Percentiles rank a stretch among this genome's conserved stretches.
These are phyloP conservation scores for Streblospio benedicti DNA, from an alignment of 1,140 invertebrate genomes.

Conservation along the genomic window DNA sequence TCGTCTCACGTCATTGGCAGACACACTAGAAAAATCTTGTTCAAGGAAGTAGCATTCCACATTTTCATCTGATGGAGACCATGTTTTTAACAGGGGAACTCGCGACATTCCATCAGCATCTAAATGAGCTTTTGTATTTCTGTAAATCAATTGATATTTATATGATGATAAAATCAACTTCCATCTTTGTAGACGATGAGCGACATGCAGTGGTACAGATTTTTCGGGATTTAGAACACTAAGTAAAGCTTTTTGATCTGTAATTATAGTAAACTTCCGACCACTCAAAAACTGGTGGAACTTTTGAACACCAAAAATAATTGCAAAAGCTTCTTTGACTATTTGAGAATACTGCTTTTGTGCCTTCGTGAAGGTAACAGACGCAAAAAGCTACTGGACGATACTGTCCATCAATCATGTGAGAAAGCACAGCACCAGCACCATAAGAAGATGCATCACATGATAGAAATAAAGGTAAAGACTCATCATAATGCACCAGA, in stretches of 20 bases:
- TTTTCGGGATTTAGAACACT: conserved; percentile 32
- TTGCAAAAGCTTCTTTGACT: conserved; percentile 49
- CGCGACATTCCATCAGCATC: conserved; percentile 5
- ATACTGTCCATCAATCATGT: conserved; percentile 43
- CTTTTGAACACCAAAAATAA: conserved; percentile 43
- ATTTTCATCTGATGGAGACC: too few relatives aligned
- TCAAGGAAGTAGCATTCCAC: too few relatives aligned
- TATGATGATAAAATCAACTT: conserved; percentile 18
- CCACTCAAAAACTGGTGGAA: conserved; percentile 49
- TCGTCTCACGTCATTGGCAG: too few relatives aligned
- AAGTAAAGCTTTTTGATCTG: conserved; percentile 45
- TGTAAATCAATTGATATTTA: conserved; percentile 19
- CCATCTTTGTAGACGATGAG: conserved; percentile 24
- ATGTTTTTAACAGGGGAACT: too few relatives aligned
- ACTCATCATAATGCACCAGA: conserved; percentile 39
- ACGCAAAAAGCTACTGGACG: conserved; percentile 47
- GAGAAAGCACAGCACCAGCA: conserved; percentile 47
- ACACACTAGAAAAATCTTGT: too few relatives aligned
- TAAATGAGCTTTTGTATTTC: background rate
- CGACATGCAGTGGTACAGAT: conserved; percentile 30
- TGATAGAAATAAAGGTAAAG: conserved; percentile 36
- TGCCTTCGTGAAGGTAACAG: conserved; percentile 36
- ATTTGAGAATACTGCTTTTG: conserved; percentile 51
- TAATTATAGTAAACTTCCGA: conserved; percentile 41
- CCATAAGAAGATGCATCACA: conserved; percentile 48